phyloP scores from a whole-genome alignment of 2,113 vertebrate genomes.

The human (Homo sapiens) region GRCh38 chr12:33357501-33358000 shows the following conservation, averaged over 20 bases:
- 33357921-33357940: neutral
- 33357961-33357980: neutral
- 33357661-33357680: neutral
- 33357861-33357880: neutral
- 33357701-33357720: neutral
- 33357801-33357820: neutral
- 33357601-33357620: neutral
- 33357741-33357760: slow-evolving; percentile 18
- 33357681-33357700: neutral
- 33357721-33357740: neutral
- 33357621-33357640: neutral
- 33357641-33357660: neutral
- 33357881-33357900: neutral
- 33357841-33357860: neutral
- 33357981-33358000: neutral
- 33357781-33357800: neutral
- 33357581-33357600: neutral
- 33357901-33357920: neutral
- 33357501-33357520: neutral
- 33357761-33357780: neutral
- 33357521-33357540: neutral
- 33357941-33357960: neutral
- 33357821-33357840: neutral
- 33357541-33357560: neutral
- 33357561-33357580: neutral